Conservation (phyloP, 2,113 vertebrate species). For the Zosterops pallidus region DNA sequence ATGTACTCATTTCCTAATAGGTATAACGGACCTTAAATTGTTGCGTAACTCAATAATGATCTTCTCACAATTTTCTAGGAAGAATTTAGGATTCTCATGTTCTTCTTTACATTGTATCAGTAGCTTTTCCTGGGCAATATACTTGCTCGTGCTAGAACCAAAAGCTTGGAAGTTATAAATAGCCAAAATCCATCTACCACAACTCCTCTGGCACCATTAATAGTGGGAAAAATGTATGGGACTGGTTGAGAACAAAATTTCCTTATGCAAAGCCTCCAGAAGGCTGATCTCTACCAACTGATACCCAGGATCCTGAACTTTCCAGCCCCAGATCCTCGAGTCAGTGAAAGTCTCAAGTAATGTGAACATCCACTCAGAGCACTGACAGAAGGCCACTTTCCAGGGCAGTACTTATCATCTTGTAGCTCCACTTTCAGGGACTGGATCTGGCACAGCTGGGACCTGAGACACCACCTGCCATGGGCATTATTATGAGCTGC, state of each 20-base stretch:
- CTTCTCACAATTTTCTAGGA: not conserved
- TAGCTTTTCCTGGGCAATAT: not conserved
- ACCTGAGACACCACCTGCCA: accelerated
- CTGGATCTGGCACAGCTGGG: not conserved
- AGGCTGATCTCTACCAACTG: not conserved
- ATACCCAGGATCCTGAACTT: not conserved
- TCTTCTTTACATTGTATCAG: not conserved
- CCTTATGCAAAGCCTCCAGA: not conserved
- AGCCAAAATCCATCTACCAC: not conserved
- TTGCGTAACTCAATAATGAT: not conserved
- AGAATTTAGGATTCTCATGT: conserved; percentile 14
- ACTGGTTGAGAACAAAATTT: accelerated
- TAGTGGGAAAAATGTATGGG: not conserved
- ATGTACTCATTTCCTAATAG: not conserved
- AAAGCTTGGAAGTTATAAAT: not conserved
- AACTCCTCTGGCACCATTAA: not conserved
- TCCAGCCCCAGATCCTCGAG: not conserved
- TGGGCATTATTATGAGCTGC: not conserved
- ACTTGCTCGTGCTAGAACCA: not conserved
- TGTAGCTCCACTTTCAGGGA: not conserved
- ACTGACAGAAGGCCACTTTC: not conserved
- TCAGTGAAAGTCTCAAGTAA: not conserved
- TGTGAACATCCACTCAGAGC: not conserved
- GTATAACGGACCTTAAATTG: not conserved
- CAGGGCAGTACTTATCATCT: not conserved